phyloP scores from a whole-genome alignment of 2,797 vertebrate genomes.

The Onychomys leucogaster region DNA sequence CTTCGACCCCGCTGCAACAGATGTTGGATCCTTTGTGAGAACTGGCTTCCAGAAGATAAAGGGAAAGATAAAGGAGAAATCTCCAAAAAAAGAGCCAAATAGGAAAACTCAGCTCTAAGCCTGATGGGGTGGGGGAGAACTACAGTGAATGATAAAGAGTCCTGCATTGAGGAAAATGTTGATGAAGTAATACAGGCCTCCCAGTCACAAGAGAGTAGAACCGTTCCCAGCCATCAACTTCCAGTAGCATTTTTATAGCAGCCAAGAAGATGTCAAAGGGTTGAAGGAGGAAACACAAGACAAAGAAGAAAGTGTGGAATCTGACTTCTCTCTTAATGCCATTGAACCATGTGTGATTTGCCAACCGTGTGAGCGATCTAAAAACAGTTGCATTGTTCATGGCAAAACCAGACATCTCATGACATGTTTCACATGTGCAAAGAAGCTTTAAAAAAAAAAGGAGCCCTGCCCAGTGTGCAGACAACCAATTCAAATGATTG shows the following conservation, averaged over 20 bases:
- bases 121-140: constrained; percentile 92
- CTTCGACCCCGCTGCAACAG: constrained; percentile 95
- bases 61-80: constrained; percentile 76
- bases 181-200: constrained; percentile 84
- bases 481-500: constrained; percentile 95
- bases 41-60: constrained; percentile 94
- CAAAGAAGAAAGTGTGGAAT: constrained; percentile 88
- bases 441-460: constrained; percentile 93
- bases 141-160: constrained; percentile 84
- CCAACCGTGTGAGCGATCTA: constrained; percentile 92
- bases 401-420: constrained; percentile 97
- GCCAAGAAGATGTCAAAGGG: constrained; percentile 90
- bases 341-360: constrained; percentile 97
- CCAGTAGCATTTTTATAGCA: constrained; percentile 85
- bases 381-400: constrained; percentile 98
- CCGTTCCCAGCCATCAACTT: constrained; percentile 87
- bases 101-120: constrained; percentile 84
- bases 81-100: constrained; percentile 84
- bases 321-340: constrained; percentile 89
- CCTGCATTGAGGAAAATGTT: constrained; percentile 54
- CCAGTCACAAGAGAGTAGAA: constrained; percentile 91
- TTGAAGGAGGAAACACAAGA: constrained; percentile 86
- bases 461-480: constrained; percentile 97
- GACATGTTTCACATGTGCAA: constrained; percentile 95
- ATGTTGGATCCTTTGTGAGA: constrained; percentile 94